Percentiles rank a stretch among this genome's conserved stretches.
phyloP scores from a whole-genome alignment of 1,140 invertebrate genomes.

The Orius insidiosus region DNA sequence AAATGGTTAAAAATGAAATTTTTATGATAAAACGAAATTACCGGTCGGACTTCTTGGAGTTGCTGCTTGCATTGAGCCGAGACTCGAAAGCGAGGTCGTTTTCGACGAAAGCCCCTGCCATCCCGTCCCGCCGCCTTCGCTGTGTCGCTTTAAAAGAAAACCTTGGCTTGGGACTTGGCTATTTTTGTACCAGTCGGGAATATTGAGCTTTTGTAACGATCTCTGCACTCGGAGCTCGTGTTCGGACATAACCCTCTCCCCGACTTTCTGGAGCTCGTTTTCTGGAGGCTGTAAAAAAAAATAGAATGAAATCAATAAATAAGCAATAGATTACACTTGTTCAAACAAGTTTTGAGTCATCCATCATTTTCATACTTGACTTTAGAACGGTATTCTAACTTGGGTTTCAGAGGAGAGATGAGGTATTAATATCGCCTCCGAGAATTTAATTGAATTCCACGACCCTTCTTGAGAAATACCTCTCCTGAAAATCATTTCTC shows the following conservation, averaged over 20 bases:
- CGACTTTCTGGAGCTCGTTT: constrained; percentile 71
- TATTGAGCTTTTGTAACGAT: constrained; percentile 77
- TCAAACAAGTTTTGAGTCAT: not conserved
- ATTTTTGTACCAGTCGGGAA: constrained; percentile 89
- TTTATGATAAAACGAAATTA: constrained; percentile 21
- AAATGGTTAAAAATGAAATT: constrained; percentile 1
- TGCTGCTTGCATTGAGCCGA: constrained; percentile 29
- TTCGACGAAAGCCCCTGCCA: constrained; percentile 59
- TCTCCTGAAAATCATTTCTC: not conserved
- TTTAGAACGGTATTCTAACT: no score
- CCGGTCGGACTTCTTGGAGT: constrained; percentile 23
- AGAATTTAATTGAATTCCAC: no score
- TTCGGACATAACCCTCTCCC: constrained; percentile 64
- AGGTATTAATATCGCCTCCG: no score
- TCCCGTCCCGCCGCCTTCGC: constrained; percentile 36
- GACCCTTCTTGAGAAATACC: no score
- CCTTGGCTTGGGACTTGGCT: constrained; percentile 42
- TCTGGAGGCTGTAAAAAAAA: constrained; percentile 60
- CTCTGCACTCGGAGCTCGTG: constrained; percentile 83
- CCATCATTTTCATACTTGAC: no score
- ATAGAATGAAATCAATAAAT: constrained; percentile 8
- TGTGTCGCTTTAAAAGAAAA: constrained; percentile 37
- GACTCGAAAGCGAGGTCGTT: constrained; percentile 54
- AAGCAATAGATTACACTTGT: constrained; percentile 8
- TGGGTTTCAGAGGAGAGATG: not conserved